Evolutionary conservation across 1,140 invertebrate species (phyloP).

Genomic region (Eupeodes corollae): DNA sequence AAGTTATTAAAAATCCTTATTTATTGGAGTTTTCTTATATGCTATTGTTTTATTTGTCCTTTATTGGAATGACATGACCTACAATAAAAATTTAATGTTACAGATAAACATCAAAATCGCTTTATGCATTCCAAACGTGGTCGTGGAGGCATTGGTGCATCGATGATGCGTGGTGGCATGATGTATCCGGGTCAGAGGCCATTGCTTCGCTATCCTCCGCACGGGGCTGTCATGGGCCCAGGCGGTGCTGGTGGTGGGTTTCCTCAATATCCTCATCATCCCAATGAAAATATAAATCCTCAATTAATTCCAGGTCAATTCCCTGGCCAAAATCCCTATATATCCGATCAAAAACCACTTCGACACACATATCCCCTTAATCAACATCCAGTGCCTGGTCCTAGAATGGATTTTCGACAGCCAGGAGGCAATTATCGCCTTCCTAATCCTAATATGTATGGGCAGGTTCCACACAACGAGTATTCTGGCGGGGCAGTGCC

Average conservation of each 20-base stretch:
- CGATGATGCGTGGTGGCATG: conserved; percentile 4
- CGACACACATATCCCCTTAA: conserved; percentile 7
- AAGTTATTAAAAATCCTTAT: too few relatives aligned
- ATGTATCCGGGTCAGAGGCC: conserved; percentile 5
- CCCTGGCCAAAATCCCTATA: conserved; percentile 11
- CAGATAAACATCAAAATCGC: conserved; percentile 14
- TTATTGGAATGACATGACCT: too few relatives aligned
- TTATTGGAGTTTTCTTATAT: too few relatives aligned
- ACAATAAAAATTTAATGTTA: neutral
- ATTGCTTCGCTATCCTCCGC: conserved; percentile 7
- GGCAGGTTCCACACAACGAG: conserved; percentile 6
- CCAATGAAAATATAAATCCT: conserved; percentile 1
- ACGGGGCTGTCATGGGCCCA: neutral
- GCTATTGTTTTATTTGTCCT: too few relatives aligned
- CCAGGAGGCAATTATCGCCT: conserved; percentile 4
- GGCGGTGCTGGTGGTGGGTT: neutral
- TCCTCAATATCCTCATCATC: neutral
- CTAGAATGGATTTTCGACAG: neutral
- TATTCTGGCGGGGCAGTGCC: conserved; percentile 1
- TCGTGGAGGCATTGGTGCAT: neutral
- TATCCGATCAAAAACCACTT: conserved; percentile 4
- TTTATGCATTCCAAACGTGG: conserved; percentile 6
- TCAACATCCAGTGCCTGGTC: conserved; percentile 1
- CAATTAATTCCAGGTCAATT: conserved; percentile 23
- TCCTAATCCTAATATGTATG: conserved; percentile 8